Evolutionary conservation across 2,113 vertebrate genomes (phyloP).

Genomic region (Pelvicachromis taeniatus): DNA sequence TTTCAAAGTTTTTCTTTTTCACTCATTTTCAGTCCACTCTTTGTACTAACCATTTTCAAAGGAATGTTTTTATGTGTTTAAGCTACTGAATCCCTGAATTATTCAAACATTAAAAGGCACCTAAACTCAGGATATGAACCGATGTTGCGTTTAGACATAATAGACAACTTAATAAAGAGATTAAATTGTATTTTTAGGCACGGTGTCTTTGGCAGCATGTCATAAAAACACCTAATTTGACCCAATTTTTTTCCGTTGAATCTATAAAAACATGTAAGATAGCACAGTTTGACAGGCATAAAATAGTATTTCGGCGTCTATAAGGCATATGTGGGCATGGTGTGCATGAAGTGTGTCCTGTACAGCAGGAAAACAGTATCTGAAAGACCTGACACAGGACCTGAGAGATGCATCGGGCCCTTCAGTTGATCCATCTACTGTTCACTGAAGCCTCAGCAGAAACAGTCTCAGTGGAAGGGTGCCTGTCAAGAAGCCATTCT

Average conservation of each 20-base stretch:
- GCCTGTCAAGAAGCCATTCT: not conserved
- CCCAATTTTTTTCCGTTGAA: not conserved
- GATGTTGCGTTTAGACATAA: not conserved
- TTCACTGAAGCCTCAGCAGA: not conserved
- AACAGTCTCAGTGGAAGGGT: not conserved
- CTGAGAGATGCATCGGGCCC: not conserved
- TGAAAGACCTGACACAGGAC: not conserved
- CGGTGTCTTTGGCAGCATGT: no score
- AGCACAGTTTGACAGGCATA: not conserved
- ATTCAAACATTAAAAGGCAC: not conserved
- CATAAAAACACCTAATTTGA: no score
- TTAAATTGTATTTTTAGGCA: not conserved
- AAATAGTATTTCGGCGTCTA: not conserved
- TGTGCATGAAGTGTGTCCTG: not conserved
- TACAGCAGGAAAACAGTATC: not conserved
- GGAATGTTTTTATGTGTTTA: not conserved
- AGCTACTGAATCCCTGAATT: not conserved
- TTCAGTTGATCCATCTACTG: not conserved
- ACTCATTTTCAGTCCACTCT: not conserved
- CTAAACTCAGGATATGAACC: not conserved
- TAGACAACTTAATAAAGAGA: not conserved
- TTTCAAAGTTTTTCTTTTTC: not conserved
- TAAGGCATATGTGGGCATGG: accelerated
- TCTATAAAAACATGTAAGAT: not conserved
- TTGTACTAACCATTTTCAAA: not conserved